Conservation (phyloP, 2,797 vertebrate genomes). For the Catharus ustulatus region DNA sequence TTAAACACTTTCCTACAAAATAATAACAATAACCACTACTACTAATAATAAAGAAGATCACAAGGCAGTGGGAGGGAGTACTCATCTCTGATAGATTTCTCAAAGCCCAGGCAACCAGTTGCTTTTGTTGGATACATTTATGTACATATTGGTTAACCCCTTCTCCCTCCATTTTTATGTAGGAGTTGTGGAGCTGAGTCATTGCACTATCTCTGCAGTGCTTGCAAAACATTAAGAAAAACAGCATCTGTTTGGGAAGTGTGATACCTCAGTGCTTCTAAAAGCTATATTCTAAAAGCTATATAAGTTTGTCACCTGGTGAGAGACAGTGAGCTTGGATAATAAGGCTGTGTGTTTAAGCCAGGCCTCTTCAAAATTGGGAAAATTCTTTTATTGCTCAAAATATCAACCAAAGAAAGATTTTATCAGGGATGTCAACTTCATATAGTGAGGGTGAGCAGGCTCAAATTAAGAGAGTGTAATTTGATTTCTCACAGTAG, state of each 20-base stretch:
- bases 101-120: neutral
- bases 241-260: neutral
- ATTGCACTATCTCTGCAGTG: neutral
- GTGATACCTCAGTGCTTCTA: neutral
- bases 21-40: neutral
- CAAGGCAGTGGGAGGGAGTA: neutral
- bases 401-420: neutral
- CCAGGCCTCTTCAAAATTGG: neutral
- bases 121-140: neutral
- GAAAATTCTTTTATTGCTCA: neutral
- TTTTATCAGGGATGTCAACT: neutral
- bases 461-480: slow-evolving; percentile 5
- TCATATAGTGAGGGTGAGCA: neutral
- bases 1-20: neutral
- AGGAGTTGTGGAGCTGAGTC: neutral
- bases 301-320: neutral
- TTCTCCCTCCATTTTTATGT: neutral
- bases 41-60: neutral
- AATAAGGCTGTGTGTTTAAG: neutral
- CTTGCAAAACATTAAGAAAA: neutral
- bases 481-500: neutral
- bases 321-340: neutral
- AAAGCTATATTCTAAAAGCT: neutral
- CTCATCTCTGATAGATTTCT: neutral
- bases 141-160: neutral